A percentile compares a stretch with the other conserved stretches of the same genome.
Conservation (phyloP, 2,113 vertebrate species). For the Procavia capensis region DNA sequence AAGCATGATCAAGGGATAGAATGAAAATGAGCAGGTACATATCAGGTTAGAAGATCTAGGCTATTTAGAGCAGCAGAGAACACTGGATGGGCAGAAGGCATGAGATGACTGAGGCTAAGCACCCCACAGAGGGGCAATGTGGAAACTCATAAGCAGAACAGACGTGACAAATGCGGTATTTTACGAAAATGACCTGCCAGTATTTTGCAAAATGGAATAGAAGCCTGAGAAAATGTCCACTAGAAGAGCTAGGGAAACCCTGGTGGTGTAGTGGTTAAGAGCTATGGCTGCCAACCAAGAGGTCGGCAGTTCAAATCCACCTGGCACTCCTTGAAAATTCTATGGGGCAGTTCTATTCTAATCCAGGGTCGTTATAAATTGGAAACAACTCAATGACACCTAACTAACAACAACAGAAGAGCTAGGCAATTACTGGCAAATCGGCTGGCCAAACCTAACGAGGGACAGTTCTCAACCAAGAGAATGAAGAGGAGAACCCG, state of each 20-base stretch:
- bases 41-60: neutral
- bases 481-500: neutral
- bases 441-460: neutral
- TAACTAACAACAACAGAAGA: no score
- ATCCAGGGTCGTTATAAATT: no score
- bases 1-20: neutral
- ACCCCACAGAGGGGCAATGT: neutral
- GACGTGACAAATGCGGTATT: neutral
- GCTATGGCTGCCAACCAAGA: no score
- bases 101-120: accelerated
- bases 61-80: neutral
- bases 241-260: neutral
- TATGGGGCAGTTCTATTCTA: no score
- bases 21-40: neutral
- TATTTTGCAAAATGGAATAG: neutral
- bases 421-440: neutral
- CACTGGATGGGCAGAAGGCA: neutral
- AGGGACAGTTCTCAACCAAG: neutral
- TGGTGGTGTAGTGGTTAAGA: no score
- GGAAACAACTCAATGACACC: no score
- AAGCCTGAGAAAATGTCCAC: neutral
- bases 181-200: neutral
- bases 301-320: no score
- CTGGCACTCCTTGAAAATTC: no score
- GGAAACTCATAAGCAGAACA: neutral